phyloP scores from a whole-genome alignment of 1,140 invertebrate species.

The Muscidifurax raptorellus region DNA sequence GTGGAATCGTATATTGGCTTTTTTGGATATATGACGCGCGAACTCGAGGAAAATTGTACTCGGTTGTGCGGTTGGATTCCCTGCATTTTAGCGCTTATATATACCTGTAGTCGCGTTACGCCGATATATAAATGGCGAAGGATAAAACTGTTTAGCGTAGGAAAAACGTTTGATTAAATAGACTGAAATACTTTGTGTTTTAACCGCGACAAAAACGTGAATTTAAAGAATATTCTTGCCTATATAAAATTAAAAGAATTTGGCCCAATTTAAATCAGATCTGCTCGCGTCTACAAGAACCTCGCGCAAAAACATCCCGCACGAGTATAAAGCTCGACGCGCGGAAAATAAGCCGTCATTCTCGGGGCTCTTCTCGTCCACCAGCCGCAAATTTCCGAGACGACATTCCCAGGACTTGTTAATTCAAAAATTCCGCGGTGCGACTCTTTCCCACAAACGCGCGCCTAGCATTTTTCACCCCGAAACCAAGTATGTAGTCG shows the following conservation, averaged over 20 bases:
- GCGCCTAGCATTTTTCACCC: not conserved
- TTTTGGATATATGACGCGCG: not conserved
- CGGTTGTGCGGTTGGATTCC: not conserved
- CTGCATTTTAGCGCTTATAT: not conserved
- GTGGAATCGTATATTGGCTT: not conserved
- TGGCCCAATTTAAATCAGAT: no score
- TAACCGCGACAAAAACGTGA: no score
- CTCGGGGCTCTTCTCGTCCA: not conserved
- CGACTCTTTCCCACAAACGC: not conserved
- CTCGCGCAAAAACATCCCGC: not conserved
- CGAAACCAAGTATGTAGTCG: not conserved
- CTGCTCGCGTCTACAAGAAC: not conserved
- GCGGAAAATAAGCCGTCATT: not conserved
- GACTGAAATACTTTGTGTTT: no score
- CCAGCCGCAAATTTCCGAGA: not conserved
- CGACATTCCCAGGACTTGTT: constrained; percentile 1
- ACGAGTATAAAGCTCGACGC: not conserved
- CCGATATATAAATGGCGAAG: no score
- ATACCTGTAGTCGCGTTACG: not conserved
- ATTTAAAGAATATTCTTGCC: no score
- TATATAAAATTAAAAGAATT: no score
- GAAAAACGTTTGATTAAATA: no score
- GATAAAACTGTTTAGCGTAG: no score
- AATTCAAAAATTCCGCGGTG: not conserved
- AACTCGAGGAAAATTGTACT: not conserved